Evolutionary conservation across 2,888 invertebrate genomes (phyloP), one percentile per base, ranked within the genome.

Genomic region (Coremacera marginata): DNA sequence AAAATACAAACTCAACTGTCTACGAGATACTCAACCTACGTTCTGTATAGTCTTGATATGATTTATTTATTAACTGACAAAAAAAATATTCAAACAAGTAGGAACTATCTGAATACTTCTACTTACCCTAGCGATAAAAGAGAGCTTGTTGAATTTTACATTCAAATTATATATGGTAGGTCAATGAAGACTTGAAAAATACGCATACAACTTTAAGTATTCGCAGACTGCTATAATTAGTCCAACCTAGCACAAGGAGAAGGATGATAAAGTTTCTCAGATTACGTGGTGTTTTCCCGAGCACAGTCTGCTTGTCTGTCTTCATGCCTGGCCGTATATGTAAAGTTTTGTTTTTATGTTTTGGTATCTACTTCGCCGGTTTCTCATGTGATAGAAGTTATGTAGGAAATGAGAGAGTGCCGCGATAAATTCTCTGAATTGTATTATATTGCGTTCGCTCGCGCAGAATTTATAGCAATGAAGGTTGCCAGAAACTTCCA

Each of bases 401-500:
- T 25, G 25, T 9, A 60, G 27, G 25, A 60, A 60, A 27, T 8
- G 52, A 68, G 68, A 49, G 49, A 70, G 60, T 70, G 49, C 49
- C 31, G 37, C 60, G 68, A 60, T 57, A 75, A 44, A 14, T 49
- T 70, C 55, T 57, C 57, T 57, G 57, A 34, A 34, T 22, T 11
- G 19, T 22, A n/a, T n/a, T 27, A 14, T 14, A 14, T 52, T 52
- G 55, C 27, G 19, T 63, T 44, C 51, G 22, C 75, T 55, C 60
- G 75, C 55, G 68, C 68, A n/a, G n/a, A n/a, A n/a, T n/a, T n/a
- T n/a, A 37, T 68, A 70, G 57, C 75, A 68, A 60, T 68, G 75
- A 62, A 70, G 19, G n/a, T 44, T 19, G 63, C 65, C 25, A 63
- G 78, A 52, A 76, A 70, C 73, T 76, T 70, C 65, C n/a, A n/a